Evolutionary conservation across 2,888 invertebrate species (phyloP), one percentile per base, ranked within the genome.

Genomic region (Dione juno): DNA sequence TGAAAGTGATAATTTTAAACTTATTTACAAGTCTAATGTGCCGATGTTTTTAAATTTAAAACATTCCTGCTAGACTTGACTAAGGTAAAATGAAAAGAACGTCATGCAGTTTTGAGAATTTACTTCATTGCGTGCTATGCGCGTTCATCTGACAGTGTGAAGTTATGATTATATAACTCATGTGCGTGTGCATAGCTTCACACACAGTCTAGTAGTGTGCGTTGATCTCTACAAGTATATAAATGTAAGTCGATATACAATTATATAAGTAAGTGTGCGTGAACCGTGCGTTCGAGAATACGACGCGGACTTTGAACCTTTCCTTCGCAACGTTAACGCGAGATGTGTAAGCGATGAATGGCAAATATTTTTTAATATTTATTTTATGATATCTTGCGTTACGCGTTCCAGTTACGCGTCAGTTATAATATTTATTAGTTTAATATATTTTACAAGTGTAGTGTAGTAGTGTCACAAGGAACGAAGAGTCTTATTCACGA

Each of bases 271-370:
- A 70, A 66, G 73, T 74, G 72, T 75, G 70, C 66, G 73, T 75
- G 77, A 76, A 76, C 74, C 69, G 72, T 69, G 70, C 71, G 54
- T 70, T 70, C 70, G 74, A 75, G 76, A 75, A 74, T 81, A 81
- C 75, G 80, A 79, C 80, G 79, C 74, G 81, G 79, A 81, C 83
- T 83, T 77, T 80, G 83, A 80, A 82, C 81, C 74, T 70, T 71
- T 75, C 77, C 77, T 76, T 76, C 71, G 72, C 72, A 70, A 71
- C 72, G 65, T 66, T 59, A 71, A 64, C 57, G 69, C 70, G 70
- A 67, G 75, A 75, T 54, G 67, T 63, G 67, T 72, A 74, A 72
- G 70, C 71, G 63, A 73, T 73, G 73, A 73, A 75, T 75, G 74
- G 69, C 70, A 54, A 66, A 71, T 66, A 66, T 37, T 50, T 35